Conservation (phyloP, 2,797 vertebrate species). For the Lagocephalus sceleratus region DNA sequence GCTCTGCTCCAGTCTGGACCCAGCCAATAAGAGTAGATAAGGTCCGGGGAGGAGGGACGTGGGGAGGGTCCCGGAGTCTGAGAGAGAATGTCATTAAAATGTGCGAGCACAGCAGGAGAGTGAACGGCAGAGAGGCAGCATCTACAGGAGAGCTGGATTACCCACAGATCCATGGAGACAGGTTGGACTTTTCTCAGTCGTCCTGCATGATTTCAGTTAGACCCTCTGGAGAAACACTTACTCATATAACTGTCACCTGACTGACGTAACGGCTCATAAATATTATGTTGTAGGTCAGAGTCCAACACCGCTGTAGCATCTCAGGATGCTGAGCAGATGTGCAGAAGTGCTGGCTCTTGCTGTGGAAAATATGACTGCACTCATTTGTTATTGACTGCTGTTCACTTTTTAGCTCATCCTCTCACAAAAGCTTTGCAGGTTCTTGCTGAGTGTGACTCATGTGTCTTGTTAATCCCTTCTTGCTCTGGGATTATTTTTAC, state of each 20-base stretch:
- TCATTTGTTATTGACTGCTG: constrained; percentile 31
- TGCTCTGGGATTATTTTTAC: neutral
- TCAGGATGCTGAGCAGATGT: constrained; percentile 56
- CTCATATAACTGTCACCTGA: neutral
- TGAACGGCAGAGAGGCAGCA: constrained; percentile 39
- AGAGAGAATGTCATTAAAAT: constrained; percentile 10
- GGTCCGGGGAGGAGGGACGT: constrained; percentile 30
- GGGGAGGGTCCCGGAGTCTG: constrained; percentile 42
- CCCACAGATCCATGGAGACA: constrained; percentile 53
- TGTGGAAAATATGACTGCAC: constrained; percentile 46
- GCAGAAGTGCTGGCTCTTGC: constrained; percentile 24
- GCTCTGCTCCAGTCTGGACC: constrained; percentile 41
- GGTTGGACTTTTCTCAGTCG: constrained; percentile 36
- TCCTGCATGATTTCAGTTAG: neutral
- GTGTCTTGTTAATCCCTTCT: neutral
- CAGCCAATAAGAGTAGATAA: constrained; percentile 53
- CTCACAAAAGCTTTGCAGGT: constrained; percentile 5
- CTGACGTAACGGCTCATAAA: constrained; percentile 15
- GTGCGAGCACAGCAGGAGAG: constrained; percentile 42
- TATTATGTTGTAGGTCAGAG: constrained; percentile 25
- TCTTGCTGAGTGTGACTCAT: constrained; percentile 3
- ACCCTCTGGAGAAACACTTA: neutral
- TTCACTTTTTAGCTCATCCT: constrained; percentile 17
- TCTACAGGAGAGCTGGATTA: constrained; percentile 55
- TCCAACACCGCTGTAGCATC: constrained; percentile 4